Evolutionary conservation across 2,888 invertebrate species (phyloP), one percentile per base, ranked within the genome.

Genomic region (Mesorhabditis spiculigera): DNA sequence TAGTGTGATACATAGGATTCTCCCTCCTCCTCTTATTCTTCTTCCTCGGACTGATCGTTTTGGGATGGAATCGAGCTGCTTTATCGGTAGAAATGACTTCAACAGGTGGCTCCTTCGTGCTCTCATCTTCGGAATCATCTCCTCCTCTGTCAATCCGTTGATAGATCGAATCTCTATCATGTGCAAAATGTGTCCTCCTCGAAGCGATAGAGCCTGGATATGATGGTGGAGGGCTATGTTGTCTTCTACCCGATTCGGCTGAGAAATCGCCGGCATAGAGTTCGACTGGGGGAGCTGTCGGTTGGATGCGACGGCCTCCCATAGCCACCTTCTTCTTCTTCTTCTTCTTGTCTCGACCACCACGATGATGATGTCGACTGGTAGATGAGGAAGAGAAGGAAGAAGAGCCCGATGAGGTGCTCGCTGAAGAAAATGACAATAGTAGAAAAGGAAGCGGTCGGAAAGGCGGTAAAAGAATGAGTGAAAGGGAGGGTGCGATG

Each of bases 41-140:
- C n/a, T 50, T 50, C 58, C n/a, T 50, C n/a, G 58, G 58, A n/a
- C n/a, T 50, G 8, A 50, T 50, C 58, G 58, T 50, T 50, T 50
- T 50, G 8, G 58, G 58, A n/a, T 50, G 8, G 58, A 50, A 50
- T 50, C 58, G 8, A 13, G 58, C 58, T n/a, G 58, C 58, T 50
- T n/a, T 10, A 50, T 50, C 58, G 8, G 58, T 10, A 10, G 58
- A 13, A 50, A 50, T 50, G 58, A 50, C 58, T 50, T 10, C 10
- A n/a, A 50, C n/a, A 50, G n/a, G 28, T 28, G 28, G 8, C 58
- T n/a, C 58, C 58, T 50, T 10, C 58, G 8, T n/a, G 58, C n/a
- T n/a, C 58, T 10, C 58, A n/a, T 13, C n/a, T 50, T n/a, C 58
- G 58, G 28, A 28, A 28, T 50, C 58, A 50, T 50, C n/a, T n/a